A percentile compares a stretch with the other conserved stretches of the same genome.
These are phyloP conservation scores for Luehdorfia chinensis DNA, from an alignment of 1,140 invertebrate genomes.

Conservation along the genomic window DNA sequence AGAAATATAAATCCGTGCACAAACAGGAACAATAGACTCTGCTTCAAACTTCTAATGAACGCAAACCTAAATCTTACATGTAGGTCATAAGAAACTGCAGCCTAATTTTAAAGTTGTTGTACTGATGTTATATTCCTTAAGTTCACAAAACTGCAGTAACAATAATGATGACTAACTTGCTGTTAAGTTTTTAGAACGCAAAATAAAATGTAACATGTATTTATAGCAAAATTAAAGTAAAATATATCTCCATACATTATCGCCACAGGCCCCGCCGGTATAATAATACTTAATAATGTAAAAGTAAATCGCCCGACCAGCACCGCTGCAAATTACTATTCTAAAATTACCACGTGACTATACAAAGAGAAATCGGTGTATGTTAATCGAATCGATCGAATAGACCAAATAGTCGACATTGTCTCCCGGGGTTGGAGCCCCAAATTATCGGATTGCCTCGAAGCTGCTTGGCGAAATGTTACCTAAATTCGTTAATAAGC, in stretches of 20 bases:
- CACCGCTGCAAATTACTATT: conserved; percentile 40
- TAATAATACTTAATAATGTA: conserved; percentile 32
- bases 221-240: not conserved
- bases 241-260: conserved; percentile 3
- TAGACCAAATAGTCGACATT: conserved; percentile 36
- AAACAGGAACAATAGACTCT: conserved; percentile 6
- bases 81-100: conserved; percentile 6
- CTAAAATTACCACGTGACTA: conserved; percentile 43
- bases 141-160: too few relatives aligned
- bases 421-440: conserved; percentile 44
- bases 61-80: conserved; percentile 7
- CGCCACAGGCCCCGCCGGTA: conserved; percentile 24
- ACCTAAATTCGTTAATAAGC: conserved; percentile 69
- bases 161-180: too few relatives aligned
- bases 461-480: conserved; percentile 58
- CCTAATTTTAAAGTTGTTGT: conserved; percentile 3
- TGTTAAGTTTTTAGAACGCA: not conserved
- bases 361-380: conserved; percentile 49
- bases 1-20: not conserved
- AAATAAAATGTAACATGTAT: not conserved
- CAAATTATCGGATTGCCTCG: conserved; percentile 67
- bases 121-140: not conserved
- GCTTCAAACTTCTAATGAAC: conserved; percentile 15
- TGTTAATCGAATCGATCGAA: conserved; percentile 55
- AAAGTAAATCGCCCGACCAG: conserved; percentile 24